A percentile compares a stretch with the other conserved stretches of the same genome.
phyloP scores from a whole-genome alignment of 2,888 invertebrate species.

The Choristoneura rosaceana region DNA sequence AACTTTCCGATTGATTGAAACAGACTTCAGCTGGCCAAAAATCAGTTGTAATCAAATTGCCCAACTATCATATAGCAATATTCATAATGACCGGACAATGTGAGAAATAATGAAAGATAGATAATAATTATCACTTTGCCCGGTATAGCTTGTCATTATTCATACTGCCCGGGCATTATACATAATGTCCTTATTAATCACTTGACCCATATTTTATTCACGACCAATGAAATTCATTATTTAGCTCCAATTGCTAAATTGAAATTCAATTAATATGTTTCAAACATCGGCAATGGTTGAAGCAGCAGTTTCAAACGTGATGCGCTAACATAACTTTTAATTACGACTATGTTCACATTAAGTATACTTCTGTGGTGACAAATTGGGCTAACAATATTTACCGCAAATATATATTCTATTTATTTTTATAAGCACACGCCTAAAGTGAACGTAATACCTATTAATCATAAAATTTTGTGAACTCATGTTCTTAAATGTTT shows the following conservation, averaged over 20 bases:
- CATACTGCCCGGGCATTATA: no score
- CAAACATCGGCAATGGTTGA: background rate
- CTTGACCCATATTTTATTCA: no score
- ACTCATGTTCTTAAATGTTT: no score
- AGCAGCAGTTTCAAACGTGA: background rate
- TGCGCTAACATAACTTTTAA: background rate
- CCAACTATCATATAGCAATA: no score
- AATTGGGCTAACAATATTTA: background rate
- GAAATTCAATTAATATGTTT: background rate
- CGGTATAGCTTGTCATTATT: no score
- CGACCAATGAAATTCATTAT: background rate
- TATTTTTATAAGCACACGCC: background rate
- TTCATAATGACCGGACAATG: no score
- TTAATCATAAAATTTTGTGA: background rate
- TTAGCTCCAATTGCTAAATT: background rate
- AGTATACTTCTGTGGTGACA: background rate
- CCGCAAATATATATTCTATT: background rate
- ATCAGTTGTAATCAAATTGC: no score
- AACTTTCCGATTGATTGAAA: no score
- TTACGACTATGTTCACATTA: background rate
- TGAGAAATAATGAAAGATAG: no score
- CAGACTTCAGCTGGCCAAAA: no score
- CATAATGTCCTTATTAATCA: no score
- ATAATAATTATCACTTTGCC: no score
- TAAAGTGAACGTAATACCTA: background rate